Percentiles rank a stretch among this genome's conserved stretches.
Evolutionary conservation across 2,888 invertebrate genomes (phyloP).

Genomic region (Ephialtes manifestator): DNA sequence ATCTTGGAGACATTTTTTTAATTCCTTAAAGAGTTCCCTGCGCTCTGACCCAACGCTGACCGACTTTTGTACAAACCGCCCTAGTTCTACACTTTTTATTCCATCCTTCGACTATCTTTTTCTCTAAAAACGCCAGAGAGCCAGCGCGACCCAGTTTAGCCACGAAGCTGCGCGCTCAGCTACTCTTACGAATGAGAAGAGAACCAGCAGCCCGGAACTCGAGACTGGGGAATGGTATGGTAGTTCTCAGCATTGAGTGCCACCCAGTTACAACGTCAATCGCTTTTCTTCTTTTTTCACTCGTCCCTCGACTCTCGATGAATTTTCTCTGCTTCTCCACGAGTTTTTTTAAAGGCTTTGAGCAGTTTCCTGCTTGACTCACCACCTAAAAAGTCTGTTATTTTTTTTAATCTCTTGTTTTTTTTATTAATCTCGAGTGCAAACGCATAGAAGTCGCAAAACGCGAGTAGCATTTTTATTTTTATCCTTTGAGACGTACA

Average conservation of each 20-base stretch:
- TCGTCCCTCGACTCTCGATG: background rate
- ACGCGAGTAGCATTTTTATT: background rate
- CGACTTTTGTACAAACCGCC: slow-evolving; percentile 38
- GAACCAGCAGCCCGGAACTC: slow-evolving; percentile 32
- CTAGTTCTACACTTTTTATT: slow-evolving; percentile 51
- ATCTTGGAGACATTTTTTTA: background rate
- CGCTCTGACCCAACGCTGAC: slow-evolving; percentile 34
- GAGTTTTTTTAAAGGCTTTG: background rate
- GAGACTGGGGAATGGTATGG: slow-evolving; percentile 23
- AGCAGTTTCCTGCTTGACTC: background rate
- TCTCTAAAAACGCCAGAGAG: slow-evolving; percentile 25
- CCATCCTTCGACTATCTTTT: slow-evolving; percentile 49
- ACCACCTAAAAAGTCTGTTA: background rate
- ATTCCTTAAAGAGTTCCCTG: slow-evolving; percentile 16
- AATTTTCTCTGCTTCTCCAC: slow-evolving; percentile 22
- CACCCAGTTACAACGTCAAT: slow-evolving; percentile 27
- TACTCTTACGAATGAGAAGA: slow-evolving; percentile 55
- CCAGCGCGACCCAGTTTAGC: slow-evolving; percentile 59
- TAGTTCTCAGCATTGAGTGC: slow-evolving; percentile 46
- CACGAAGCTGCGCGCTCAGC: slow-evolving; percentile 46
- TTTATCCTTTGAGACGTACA: background rate
- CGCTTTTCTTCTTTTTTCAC: slow-evolving; percentile 27
- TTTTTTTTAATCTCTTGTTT: slow-evolving; percentile 15
- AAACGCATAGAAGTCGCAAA: background rate
- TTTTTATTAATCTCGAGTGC: background rate